A percentile compares a stretch with the other conserved stretches of the same genome.
Conservation (phyloP, 2,113 vertebrate genomes). For the Ivindomyrus marchei region DNA sequence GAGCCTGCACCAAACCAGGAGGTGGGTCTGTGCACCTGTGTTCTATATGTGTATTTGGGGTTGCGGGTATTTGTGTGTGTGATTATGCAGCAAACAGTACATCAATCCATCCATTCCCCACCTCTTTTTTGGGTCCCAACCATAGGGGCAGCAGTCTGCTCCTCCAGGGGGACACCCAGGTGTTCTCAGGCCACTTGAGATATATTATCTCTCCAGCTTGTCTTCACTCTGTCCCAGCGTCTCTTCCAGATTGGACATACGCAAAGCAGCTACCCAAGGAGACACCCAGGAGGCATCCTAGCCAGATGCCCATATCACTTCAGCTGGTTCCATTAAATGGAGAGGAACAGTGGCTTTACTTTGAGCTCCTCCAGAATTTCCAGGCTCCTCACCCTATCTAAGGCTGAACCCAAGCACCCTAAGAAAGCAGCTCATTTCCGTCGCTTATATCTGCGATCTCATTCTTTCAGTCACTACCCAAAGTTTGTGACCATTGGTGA, state of each 20-base stretch:
- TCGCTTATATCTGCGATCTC: too few relatives aligned
- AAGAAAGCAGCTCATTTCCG: too few relatives aligned
- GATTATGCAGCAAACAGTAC: background rate
- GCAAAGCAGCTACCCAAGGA: background rate
- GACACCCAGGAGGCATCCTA: background rate
- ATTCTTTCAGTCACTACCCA: too few relatives aligned
- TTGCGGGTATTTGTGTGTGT: background rate
- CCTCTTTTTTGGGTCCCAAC: background rate
- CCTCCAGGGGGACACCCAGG: background rate
- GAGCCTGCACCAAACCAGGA: conserved; percentile 85
- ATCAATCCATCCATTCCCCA: background rate
- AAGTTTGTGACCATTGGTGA: too few relatives aligned
- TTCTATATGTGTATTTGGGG: background rate
- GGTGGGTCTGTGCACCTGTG: conserved; percentile 52
- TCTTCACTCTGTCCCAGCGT: background rate
- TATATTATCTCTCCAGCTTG: background rate
- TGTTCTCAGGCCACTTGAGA: background rate
- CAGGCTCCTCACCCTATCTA: background rate
- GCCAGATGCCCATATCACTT: background rate
- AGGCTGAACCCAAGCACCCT: background rate
- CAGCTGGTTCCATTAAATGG: background rate
- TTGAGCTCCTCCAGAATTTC: background rate
- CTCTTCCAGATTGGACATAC: background rate
- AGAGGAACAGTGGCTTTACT: background rate
- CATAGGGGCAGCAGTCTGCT: background rate